These are phyloP conservation scores for Oxycera nigricornis DNA, from an alignment of 2,888 invertebrate genomes.

Conservation along the genomic window DNA sequence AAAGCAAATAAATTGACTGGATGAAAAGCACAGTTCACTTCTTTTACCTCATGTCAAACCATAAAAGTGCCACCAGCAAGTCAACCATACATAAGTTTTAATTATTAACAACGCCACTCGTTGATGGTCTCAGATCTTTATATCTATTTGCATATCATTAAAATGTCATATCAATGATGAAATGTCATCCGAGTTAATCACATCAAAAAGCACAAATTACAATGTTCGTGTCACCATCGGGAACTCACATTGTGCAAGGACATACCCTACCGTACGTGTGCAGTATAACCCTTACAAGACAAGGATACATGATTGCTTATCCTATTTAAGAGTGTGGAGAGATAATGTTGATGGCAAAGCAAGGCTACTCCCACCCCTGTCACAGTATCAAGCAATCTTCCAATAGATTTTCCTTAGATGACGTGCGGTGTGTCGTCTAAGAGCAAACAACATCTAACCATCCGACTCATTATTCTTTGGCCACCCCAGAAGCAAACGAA, in stretches of 20 bases:
- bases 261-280: neutral
- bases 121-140: slow-evolving; percentile 38
- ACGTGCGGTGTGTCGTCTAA: slow-evolving; percentile 35
- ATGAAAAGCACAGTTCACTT: too few species aligned
- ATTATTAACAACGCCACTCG: slow-evolving; percentile 25
- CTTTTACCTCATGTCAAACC: too few species aligned
- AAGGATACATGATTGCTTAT: slow-evolving; percentile 23
- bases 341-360: neutral
- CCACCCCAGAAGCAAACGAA: slow-evolving; percentile 5
- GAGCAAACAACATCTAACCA: slow-evolving; percentile 24
- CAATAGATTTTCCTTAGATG: slow-evolving; percentile 31
- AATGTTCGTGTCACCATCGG: neutral
- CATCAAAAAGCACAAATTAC: slow-evolving; percentile 5
- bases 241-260: neutral
- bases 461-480: slow-evolving; percentile 34
- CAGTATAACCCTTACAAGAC: slow-evolving; percentile 24
- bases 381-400: too few species aligned
- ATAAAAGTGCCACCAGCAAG: neutral
- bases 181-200: slow-evolving; percentile 45
- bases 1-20: too few species aligned
- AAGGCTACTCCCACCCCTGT: too few species aligned
- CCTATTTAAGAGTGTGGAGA: neutral
- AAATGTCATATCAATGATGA: slow-evolving; percentile 44
- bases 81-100: slow-evolving; percentile 29
- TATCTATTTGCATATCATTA: slow-evolving; percentile 47